phyloP scores from a whole-genome alignment of 2,888 invertebrate genomes.

The Aleiodes testaceus region DNA sequence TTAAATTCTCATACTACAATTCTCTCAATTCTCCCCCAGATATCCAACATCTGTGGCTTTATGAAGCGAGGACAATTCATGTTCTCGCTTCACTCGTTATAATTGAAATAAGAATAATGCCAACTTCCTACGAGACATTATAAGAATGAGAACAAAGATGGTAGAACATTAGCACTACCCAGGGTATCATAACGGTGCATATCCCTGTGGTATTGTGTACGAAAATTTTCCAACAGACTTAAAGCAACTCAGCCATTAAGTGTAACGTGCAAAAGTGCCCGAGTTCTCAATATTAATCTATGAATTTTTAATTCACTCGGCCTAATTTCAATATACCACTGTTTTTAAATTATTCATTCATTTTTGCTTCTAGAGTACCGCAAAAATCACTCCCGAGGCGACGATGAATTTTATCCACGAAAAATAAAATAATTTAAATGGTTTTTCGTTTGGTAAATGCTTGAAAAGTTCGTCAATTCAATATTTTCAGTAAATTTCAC shows the following conservation, averaged over 20 bases:
- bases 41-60: constrained; percentile 54
- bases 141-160: constrained; percentile 30
- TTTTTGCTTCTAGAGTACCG: constrained; percentile 50
- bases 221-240: constrained; percentile 50
- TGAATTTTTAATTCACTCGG: constrained; percentile 67
- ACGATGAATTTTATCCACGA: not conserved
- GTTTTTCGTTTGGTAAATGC: no score
- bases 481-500: no score
- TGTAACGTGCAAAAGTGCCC: constrained; percentile 47
- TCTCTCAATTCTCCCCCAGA: not conserved
- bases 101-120: constrained; percentile 67
- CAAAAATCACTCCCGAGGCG: constrained; percentile 46
- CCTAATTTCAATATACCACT: constrained; percentile 65
- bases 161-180: constrained; percentile 37
- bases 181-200: constrained; percentile 55
- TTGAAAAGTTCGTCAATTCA: no score
- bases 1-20: no score
- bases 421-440: no score
- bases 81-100: constrained; percentile 50
- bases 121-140: constrained; percentile 41
- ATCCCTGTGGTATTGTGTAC: constrained; percentile 30
- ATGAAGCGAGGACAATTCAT: constrained; percentile 64
- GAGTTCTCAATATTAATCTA: constrained; percentile 63
- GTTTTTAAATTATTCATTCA: constrained; percentile 59
- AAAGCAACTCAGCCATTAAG: constrained; percentile 49